Conservation (phyloP, 2,113 vertebrate species). For the Melanerpes formicivorus region DNA sequence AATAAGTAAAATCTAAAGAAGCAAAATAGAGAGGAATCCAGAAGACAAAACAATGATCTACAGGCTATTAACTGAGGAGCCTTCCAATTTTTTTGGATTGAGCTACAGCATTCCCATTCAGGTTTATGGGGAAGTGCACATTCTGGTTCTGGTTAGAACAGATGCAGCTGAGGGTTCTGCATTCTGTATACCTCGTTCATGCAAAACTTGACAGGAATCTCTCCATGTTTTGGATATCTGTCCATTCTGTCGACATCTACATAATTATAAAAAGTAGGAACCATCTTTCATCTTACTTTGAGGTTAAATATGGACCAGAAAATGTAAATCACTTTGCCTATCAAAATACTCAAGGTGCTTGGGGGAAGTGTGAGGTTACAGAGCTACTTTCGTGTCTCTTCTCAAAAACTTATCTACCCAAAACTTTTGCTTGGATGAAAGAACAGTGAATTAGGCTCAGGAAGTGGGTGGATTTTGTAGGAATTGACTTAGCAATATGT, state of each 20-base stretch:
- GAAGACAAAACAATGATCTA: neutral
- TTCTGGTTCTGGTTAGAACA: neutral
- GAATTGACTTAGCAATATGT: neutral
- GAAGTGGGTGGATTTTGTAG: neutral
- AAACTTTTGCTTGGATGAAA: neutral
- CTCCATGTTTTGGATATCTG: neutral
- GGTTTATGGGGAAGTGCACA: neutral
- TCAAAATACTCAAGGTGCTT: neutral
- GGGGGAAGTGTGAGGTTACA: too few species aligned
- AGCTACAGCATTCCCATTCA: neutral
- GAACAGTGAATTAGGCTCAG: neutral
- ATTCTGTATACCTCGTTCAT: neutral
- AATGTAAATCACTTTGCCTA: neutral
- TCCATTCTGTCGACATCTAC: neutral
- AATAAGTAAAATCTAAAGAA: conserved; percentile 33
- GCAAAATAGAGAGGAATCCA: neutral
- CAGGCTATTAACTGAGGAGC: neutral
- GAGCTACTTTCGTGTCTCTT: neutral
- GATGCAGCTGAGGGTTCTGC: neutral
- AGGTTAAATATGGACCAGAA: neutral
- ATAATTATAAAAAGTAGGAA: neutral
- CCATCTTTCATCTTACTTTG: neutral
- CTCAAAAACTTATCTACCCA: neutral
- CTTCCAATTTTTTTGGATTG: neutral
- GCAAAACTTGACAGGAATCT: neutral